Evolutionary conservation across 2,888 invertebrate species (phyloP), one percentile per base, ranked within the genome.

Genomic region (Pammene aurita): DNA sequence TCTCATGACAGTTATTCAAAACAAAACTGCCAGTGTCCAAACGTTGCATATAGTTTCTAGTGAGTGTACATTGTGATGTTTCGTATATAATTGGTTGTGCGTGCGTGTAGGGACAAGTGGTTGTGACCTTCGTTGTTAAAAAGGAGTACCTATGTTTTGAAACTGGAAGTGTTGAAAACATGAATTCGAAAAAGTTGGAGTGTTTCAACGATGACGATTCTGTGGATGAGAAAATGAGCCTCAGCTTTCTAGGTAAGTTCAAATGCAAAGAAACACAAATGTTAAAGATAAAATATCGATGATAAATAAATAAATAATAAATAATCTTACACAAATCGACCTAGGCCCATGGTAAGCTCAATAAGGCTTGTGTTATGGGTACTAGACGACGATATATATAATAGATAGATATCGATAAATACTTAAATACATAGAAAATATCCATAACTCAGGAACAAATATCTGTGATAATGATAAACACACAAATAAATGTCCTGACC

Each of bases 131-230:
- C 80, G 79, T 79, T 81, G 82, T 78, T 75, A 76, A 78, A 82
- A 82, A 82, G 80, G 79, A 80, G 80, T 70, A 61, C 61, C 50
- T 50, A 69, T 71, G 71, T 76, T 77, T 79, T 77, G 76, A 82
- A 84, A 84, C 83, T 81, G 80, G 74, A 74, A 76, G 78, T 81
- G 82, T 80, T 83, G 80, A 78, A 78, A 87, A 83, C 73, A 92
- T 92, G 92, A 92, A 92, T 91, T 87, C 92, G 72, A 92, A 92
- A 86, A 92, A 92, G 84, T 83, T 92, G 86, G 92, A 92, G 84
- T 89, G 90, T 78, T 89, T 89, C 74, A 86, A 86, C 71, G 87
- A 91, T 77, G 86, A 87, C 71, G 89, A 91, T 77, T 90, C 91
- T 72, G 88, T 87, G 80, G 90, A 90, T 81, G 91, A 86, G 74